A percentile compares a stretch with the other conserved stretches of the same genome.
These are phyloP conservation scores for Prostheceraeus crozeri DNA, from an alignment of 2,888 invertebrate genomes.

Conservation along the genomic window DNA sequence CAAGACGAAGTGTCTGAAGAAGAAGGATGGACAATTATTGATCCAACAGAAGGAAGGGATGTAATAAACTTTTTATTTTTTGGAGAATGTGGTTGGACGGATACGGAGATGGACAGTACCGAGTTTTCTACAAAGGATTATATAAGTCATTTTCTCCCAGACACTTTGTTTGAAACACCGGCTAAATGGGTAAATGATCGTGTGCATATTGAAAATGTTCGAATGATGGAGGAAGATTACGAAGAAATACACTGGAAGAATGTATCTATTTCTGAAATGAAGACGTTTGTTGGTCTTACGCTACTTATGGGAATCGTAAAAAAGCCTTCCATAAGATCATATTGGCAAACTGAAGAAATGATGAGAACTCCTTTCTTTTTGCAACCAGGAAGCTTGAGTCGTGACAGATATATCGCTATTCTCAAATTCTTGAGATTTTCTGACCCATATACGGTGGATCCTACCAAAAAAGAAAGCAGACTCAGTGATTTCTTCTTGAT, in stretches of 20 bases:
- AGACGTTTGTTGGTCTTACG: not conserved
- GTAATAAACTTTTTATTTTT: too few species aligned
- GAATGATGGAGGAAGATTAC: too few species aligned
- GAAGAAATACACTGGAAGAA: too few species aligned
- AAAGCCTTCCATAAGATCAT: conserved; percentile 5
- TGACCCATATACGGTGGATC: not conserved
- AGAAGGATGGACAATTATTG: not conserved
- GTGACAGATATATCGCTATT: not conserved
- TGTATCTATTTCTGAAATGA: too few species aligned
- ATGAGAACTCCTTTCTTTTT: not conserved
- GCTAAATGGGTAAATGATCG: too few species aligned
- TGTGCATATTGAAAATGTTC: too few species aligned
- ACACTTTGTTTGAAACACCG: too few species aligned
- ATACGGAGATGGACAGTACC: too few species aligned
- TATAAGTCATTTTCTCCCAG: too few species aligned
- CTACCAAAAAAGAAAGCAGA: not conserved
- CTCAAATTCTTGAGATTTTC: not conserved
- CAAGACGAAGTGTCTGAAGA: not conserved
- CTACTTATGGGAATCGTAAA: not conserved
- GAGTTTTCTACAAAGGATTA: too few species aligned
- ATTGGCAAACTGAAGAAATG: not conserved
- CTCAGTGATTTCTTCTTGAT: not conserved
- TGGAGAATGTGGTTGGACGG: too few species aligned
- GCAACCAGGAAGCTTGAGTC: not conserved
- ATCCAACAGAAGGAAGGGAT: not conserved